Conservation (phyloP, 2,888 invertebrate species). For the Polydesmus complanatus region DNA sequence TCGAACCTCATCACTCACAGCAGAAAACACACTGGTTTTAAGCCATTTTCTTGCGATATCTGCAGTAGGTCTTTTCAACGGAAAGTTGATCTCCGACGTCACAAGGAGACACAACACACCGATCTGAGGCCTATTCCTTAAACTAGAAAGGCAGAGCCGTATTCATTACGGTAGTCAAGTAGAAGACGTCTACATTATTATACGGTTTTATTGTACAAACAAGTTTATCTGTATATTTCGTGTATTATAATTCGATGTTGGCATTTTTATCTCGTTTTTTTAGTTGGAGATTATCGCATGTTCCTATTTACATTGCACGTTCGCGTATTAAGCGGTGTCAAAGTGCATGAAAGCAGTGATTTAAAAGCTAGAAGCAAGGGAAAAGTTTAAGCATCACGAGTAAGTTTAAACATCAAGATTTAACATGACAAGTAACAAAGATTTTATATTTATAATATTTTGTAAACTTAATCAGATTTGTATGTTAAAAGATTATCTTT, state of each 20-base stretch:
- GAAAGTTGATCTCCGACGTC: constrained; percentile 39
- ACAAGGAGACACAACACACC: constrained; percentile 38
- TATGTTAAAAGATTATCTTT: too few relatives aligned
- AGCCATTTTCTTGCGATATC: constrained; percentile 40
- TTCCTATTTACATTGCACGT: not conserved
- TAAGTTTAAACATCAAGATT: too few relatives aligned
- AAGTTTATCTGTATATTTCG: not conserved
- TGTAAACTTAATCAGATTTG: too few relatives aligned
- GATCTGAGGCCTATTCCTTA: constrained; percentile 15
- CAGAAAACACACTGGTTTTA: constrained; percentile 42
- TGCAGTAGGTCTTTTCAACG: constrained; percentile 40
- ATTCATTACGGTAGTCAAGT: too few relatives aligned
- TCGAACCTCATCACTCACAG: constrained; percentile 41
- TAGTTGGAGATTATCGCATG: not conserved
- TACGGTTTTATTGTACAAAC: not conserved
- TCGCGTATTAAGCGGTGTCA: too few relatives aligned
- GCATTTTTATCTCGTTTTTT: not conserved
- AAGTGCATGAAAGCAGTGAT: too few relatives aligned
- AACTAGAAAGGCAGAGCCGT: not conserved
- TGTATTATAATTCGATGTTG: not conserved
- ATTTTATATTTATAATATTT: too few relatives aligned
- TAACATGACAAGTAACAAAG: too few relatives aligned
- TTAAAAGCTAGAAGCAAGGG: too few relatives aligned
- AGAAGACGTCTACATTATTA: too few relatives aligned
- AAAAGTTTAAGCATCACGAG: too few relatives aligned